Conservation (phyloP, 1,140 invertebrate species). For the Zaprionus ornatus region DNA sequence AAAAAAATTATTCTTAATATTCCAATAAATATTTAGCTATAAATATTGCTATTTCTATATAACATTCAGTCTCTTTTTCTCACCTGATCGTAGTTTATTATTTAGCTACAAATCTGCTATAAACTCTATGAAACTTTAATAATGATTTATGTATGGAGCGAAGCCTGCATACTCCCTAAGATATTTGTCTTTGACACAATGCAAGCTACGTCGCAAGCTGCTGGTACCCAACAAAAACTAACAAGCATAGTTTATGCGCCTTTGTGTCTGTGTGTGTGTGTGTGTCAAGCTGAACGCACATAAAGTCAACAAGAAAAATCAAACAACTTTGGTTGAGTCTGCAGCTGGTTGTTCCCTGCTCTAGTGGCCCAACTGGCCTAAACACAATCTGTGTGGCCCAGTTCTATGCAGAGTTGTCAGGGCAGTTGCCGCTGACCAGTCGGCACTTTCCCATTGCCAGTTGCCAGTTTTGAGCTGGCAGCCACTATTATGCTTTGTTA, state of each 20-base stretch:
- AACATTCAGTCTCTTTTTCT: neutral
- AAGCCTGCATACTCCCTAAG: neutral
- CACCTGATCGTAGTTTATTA: neutral
- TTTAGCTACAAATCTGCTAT: neutral
- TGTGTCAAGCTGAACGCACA: slow-evolving; percentile 35
- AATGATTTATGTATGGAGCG: neutral
- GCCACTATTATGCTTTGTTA: slow-evolving; percentile 74
- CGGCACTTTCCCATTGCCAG: slow-evolving; percentile 13
- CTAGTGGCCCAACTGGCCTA: slow-evolving; percentile 1
- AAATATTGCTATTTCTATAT: neutral
- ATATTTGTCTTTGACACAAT: slow-evolving; percentile 30
- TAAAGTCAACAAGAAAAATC: slow-evolving; percentile 77
- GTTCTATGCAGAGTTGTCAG: slow-evolving; percentile 37
- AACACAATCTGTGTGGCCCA: slow-evolving; percentile 10
- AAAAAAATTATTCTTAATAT: too few species aligned
- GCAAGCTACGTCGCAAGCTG: slow-evolving; percentile 29
- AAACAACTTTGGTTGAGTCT: slow-evolving; percentile 69
- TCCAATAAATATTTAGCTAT: too few species aligned
- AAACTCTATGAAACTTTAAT: neutral
- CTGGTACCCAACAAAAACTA: slow-evolving; percentile 34
- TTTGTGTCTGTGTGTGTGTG: slow-evolving; percentile 29
- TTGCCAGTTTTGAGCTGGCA: slow-evolving; percentile 20
- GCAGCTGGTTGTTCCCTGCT: slow-evolving; percentile 23
- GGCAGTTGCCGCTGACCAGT: slow-evolving; percentile 16
- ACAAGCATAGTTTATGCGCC: slow-evolving; percentile 20